A percentile compares a stretch with the other conserved stretches of the same genome.
phyloP scores from a whole-genome alignment of 2,113 vertebrate genomes.

The Athene noctua region DNA sequence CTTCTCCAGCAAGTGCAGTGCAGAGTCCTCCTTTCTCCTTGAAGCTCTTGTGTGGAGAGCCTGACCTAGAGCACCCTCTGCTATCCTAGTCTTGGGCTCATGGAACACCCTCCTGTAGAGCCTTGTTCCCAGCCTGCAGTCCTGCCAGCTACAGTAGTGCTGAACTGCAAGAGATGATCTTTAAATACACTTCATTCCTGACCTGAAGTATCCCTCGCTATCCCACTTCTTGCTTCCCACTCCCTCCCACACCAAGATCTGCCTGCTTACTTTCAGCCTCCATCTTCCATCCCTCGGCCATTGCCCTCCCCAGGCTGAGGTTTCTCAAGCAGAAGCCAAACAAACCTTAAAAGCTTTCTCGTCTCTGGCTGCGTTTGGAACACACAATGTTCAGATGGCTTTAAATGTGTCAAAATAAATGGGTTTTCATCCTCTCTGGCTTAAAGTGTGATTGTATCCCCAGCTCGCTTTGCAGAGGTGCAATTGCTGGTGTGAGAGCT shows the following conservation, averaged over 20 bases:
- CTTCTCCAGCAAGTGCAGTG: not conserved
- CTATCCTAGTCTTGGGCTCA: not conserved
- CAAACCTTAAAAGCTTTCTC: not conserved
- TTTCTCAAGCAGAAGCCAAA: conserved; percentile 22
- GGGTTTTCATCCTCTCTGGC: not conserved
- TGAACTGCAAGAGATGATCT: not conserved
- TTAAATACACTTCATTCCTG: not conserved
- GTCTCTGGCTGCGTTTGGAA: not conserved
- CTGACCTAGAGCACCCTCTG: not conserved
- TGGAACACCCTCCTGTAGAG: fast-evolving
- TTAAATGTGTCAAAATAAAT: not conserved
- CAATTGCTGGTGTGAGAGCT: conserved; percentile 66
- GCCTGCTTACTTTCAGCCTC: not conserved
- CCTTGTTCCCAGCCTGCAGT: not conserved
- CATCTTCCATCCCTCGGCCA: not conserved
- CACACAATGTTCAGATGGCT: not conserved
- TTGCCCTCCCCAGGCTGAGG: not conserved
- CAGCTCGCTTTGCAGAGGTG: conserved; percentile 18
- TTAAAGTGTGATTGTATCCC: not conserved
- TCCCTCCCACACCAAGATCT: fast-evolving
- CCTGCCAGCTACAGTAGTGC: not conserved
- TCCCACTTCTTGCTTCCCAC: not conserved
- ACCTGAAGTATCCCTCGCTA: not conserved
- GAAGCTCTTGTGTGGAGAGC: not conserved
- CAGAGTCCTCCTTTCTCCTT: not conserved